These are phyloP conservation scores for Herpetotheres cachinnans DNA, from an alignment of 2,113 vertebrate genomes.

Conservation along the genomic window DNA sequence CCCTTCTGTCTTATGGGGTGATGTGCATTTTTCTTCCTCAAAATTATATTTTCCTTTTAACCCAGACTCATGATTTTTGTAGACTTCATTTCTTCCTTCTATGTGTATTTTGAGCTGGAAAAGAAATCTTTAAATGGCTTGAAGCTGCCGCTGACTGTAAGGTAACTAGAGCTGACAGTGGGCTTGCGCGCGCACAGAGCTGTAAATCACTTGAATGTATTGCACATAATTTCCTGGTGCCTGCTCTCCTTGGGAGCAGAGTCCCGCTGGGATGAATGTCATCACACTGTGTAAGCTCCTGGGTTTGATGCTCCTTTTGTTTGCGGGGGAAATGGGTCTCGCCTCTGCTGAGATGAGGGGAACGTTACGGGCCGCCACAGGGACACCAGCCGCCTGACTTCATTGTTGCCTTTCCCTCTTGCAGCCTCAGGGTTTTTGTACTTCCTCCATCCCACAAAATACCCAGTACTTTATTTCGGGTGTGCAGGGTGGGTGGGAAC, in stretches of 20 bases:
- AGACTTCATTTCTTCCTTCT: not conserved
- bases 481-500: not conserved
- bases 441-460: not conserved
- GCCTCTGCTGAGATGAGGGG: accelerated
- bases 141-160: not conserved
- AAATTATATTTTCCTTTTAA: not conserved
- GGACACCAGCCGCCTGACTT: not conserved
- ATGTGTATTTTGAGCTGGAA: not conserved
- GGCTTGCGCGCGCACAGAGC: not conserved
- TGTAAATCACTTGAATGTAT: conserved; percentile 36
- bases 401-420: not conserved
- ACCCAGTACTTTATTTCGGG: not conserved
- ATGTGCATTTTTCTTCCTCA: not conserved
- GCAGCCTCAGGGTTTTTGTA: not conserved
- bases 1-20: not conserved
- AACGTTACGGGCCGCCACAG: accelerated
- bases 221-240: conserved; percentile 32
- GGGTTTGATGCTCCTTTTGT: not conserved
- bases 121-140: not conserved
- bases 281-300: not conserved
- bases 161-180: not conserved
- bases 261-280: not conserved
- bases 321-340: not conserved
- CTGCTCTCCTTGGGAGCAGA: not conserved
- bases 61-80: not conserved